Evolutionary conservation across 2,113 vertebrate genomes (phyloP), one percentile per base, ranked within the genome.

Genomic region (Hypocryptadius cinnamomeus): DNA sequence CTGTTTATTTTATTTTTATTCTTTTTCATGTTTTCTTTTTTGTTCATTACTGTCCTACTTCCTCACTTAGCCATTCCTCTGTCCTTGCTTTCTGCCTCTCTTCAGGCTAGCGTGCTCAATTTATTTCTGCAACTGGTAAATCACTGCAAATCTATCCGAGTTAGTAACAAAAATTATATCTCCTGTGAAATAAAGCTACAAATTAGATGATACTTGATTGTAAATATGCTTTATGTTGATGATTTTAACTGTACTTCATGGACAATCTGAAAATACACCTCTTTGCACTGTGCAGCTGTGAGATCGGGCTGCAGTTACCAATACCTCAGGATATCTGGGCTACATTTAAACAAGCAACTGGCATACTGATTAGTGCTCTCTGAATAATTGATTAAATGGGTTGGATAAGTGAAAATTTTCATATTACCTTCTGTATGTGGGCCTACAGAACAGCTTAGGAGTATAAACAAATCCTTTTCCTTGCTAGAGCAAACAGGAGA

Each of bases 401-500:
- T 57, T 66, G 45, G 70, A 94, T 80, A 89, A 95, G 54, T 80
- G 73, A 89, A 87, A 48, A 47, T 72, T 84, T 73, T 96, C 81
- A 8, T 91, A 33, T 61, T 89, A 23, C 39, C 88, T 95, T 90
- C 57, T 6, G 3, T 74, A 81, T 5, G 0, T 64, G 63, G 42
- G 69, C 54, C 68, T 96, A 47, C 81, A 76, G 80, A 91, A 87
- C 59, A 78, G 30, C 23, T 54, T 51, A 61, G 78, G 90, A 83
- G 87, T 94, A 85, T 97, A 89, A 97, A 94, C 8, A 4, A 94
- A 93, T 96, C 92, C 86, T 97, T 96, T 97, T 98, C 93, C 97
- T 88, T 95, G 98, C 97, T 92, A 90, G 97, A 97, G 74, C 96
- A 96, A 92, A 92, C 96, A 65, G 97, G 90, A 95, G 98, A 98